A percentile compares a stretch with the other conserved stretches of the same genome.
Conservation (phyloP, 2,113 vertebrate genomes). For the Clarias batrachus region DNA sequence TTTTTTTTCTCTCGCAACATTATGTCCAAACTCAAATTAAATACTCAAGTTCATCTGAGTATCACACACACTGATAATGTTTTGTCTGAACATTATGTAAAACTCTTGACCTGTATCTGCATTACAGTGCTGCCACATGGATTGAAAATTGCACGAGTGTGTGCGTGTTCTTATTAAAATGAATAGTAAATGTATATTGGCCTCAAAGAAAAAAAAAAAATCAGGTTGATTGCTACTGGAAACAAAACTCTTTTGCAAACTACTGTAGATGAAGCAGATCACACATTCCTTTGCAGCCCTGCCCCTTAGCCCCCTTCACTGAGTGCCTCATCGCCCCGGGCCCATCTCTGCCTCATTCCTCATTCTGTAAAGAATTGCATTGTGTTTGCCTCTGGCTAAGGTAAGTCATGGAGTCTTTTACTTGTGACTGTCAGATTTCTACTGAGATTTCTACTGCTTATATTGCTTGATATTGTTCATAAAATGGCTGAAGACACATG, state of each 20-base stretch:
- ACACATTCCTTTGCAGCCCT: conserved; percentile 52
- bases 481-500: background rate
- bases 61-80: background rate
- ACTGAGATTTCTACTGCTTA: background rate
- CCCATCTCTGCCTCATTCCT: conserved; percentile 38
- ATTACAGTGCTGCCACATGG: background rate
- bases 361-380: conserved; percentile 22
- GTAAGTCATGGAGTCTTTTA: conserved; percentile 60
- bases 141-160: background rate
- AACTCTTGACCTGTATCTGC: background rate
- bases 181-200: background rate
- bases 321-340: conserved; percentile 23
- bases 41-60: background rate
- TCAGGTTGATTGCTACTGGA: background rate
- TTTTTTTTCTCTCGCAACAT: background rate
- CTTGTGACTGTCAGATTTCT: background rate
- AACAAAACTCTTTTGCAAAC: conserved; percentile 46
- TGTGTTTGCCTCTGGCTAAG: conserved; percentile 46
- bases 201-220: background rate
- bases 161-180: background rate
- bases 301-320: conserved; percentile 30
- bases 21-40: background rate
- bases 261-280: conserved; percentile 62
- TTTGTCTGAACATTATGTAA: background rate
- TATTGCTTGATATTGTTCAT: background rate